Conservation (phyloP, 2,113 vertebrate genomes). For the Microcebus jonahi region DNA sequence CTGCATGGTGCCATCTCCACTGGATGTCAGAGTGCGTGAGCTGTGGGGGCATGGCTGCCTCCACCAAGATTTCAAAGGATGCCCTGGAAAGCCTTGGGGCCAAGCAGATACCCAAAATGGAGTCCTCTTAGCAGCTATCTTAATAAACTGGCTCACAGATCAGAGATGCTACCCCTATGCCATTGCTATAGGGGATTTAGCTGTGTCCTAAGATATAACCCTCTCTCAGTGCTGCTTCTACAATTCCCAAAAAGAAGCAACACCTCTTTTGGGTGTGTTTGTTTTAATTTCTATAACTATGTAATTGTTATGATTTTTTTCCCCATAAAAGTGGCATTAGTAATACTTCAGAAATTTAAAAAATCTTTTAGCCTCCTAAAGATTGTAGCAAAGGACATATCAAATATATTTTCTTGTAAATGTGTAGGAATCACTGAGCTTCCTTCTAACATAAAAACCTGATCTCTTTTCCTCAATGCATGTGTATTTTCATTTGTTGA, state of each 20-base stretch:
- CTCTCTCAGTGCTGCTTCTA: background rate
- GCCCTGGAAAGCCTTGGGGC: background rate
- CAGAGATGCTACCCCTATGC: background rate
- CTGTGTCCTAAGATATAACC: background rate
- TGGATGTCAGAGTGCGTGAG: background rate
- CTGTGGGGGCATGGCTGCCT: background rate
- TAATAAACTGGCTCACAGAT: background rate
- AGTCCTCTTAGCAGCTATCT: background rate
- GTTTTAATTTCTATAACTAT: background rate
- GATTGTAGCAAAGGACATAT: background rate
- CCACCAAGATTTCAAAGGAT: background rate
- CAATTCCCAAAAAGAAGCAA: background rate
- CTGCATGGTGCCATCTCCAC: background rate
- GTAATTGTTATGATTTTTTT: background rate
- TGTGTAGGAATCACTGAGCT: background rate
- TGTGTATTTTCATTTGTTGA: conserved; percentile 9
- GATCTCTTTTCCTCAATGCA: background rate
- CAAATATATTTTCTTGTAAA: background rate
- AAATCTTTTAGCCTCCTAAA: background rate
- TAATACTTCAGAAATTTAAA: background rate
- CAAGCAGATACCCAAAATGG: background rate
- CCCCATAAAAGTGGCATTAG: background rate
- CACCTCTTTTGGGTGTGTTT: background rate
- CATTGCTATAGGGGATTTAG: background rate
- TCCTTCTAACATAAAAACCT: background rate